Base-by-base conservation (phyloP, 2,797 vertebrate genomes). In the Cryptoblepharus egeriae region DNA sequence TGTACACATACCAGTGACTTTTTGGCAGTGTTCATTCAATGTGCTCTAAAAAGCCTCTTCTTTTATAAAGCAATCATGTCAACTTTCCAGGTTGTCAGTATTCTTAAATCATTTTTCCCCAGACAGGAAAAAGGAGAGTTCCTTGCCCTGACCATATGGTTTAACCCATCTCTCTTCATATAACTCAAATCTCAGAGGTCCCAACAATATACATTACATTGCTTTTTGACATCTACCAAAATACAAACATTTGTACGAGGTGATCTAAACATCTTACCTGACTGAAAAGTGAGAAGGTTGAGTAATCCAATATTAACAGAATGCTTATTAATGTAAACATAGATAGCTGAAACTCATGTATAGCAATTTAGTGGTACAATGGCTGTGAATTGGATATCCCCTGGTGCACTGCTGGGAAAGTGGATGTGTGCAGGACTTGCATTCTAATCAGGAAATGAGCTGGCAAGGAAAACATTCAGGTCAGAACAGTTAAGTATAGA, bases 181-280 rank as follows among this genome's bases (percentile, higher is more conserved):
- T 74, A 57, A 1, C 65, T 87, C 85, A 87, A 76, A 68, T 75
- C 69, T 79, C 42, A 75, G 16, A 18, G 1, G 3, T 83, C 55
- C 84, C 87, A 26, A 63, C 20, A 69, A 52, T 24, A 79, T 9
- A 72, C 32, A 37, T 75, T 63, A 75, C 10, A 35, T 39, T 2
- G 30, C 84, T 87, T 77, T 84, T 39, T 75, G 9, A 81, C 4
- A 5, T 0, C 7, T 80, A 58, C 39, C 75, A 86, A 71, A 57
- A 80, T 64, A 28, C 73, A 91, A 92, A 80, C 68, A 86, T 90
- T 87, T 77, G 8, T 78, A 79, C 45, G 72, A 85, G n/a, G 18
- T 11, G 81, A 18, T 75, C 68, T 78, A 81, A 80, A 78, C 16
- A 55, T 82, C 68, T 77, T 73, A 70, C 69, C 11, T 68, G 49